A percentile compares a stretch with the other conserved stretches of the same genome.
These are phyloP conservation scores for Eudyptes chrysolophus DNA, from an alignment of 2,113 vertebrate species.

Conservation along the genomic window DNA sequence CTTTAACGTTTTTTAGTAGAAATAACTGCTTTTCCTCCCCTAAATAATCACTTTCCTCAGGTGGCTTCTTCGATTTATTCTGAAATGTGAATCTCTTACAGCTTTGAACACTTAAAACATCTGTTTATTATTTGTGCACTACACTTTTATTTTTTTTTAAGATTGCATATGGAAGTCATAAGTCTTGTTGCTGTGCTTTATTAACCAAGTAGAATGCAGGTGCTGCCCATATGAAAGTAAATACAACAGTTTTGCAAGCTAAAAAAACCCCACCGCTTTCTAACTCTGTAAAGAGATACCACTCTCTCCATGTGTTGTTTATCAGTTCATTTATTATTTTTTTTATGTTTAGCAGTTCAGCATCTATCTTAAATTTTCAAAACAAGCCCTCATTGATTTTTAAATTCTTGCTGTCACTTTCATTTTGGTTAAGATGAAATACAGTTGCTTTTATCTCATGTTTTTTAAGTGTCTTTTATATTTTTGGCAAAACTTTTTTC, in stretches of 20 bases:
- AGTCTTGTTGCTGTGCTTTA: conserved; percentile 24
- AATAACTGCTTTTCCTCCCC: not conserved
- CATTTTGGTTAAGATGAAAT: not conserved
- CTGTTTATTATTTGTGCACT: conserved; percentile 50
- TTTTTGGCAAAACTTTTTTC: not conserved
- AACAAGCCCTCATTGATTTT: not conserved
- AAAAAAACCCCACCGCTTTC: not conserved
- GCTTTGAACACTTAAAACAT: conserved; percentile 32
- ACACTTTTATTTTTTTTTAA: not conserved
- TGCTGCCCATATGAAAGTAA: conserved; percentile 5
- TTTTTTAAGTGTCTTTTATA: not conserved
- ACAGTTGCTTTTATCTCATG: not conserved
- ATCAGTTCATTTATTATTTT: not conserved
- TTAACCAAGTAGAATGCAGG: conserved; percentile 35
- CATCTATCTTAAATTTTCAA: not conserved
- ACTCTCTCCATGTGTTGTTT: not conserved
- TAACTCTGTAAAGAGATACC: not conserved
- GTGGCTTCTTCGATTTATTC: not conserved
- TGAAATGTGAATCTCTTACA: not conserved
- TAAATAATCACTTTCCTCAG: not conserved
- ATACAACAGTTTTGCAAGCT: not conserved
- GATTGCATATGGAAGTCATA: conserved; percentile 36
- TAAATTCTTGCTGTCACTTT: not conserved
- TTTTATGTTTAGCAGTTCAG: not conserved
- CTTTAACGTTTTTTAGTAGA: not conserved